Percentiles rank a stretch among this genome's conserved stretches.
Evolutionary conservation across 2,113 vertebrate species (phyloP).

Genomic region (Amblyornis subalaris): DNA sequence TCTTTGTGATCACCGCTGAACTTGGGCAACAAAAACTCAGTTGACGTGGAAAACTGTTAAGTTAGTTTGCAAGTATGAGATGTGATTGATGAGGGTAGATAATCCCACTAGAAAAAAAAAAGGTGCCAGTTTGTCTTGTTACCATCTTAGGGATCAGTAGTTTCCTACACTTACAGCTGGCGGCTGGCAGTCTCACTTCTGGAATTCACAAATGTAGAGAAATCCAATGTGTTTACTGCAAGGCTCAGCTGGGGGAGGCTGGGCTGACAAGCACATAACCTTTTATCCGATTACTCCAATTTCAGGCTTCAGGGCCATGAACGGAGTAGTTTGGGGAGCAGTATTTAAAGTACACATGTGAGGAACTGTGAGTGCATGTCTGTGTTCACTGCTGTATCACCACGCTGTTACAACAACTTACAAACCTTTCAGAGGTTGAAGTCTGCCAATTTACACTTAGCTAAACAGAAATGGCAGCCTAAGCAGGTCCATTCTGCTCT

Average conservation of each 20-base stretch:
- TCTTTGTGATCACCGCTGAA: background rate
- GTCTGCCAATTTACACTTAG: background rate
- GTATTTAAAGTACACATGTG: background rate
- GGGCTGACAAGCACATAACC: conserved; percentile 22
- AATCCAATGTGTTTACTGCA: conserved; percentile 17
- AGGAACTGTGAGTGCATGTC: background rate
- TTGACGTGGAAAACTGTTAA: conserved; percentile 32
- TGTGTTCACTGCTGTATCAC: background rate
- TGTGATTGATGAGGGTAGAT: conserved; percentile 7
- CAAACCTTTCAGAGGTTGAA: background rate
- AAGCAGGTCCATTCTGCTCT: background rate
- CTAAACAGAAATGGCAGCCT: background rate
- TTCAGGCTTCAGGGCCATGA: conserved; percentile 47
- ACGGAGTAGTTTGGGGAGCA: background rate
- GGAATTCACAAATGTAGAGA: conserved; percentile 24
- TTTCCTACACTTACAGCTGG: background rate
- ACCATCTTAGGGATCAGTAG: conserved; percentile 19
- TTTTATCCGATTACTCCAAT: conserved; percentile 3
- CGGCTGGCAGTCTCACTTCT: background rate
- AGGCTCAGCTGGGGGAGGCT: background rate
- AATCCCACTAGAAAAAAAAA: background rate
- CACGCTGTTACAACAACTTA: background rate
- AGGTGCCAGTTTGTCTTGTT: background rate
- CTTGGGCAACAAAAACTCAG: conserved; percentile 2
- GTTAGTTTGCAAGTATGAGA: conserved; percentile 9